Evolutionary conservation across 2,888 invertebrate species (phyloP).

Genomic region (Agrochola litura): DNA sequence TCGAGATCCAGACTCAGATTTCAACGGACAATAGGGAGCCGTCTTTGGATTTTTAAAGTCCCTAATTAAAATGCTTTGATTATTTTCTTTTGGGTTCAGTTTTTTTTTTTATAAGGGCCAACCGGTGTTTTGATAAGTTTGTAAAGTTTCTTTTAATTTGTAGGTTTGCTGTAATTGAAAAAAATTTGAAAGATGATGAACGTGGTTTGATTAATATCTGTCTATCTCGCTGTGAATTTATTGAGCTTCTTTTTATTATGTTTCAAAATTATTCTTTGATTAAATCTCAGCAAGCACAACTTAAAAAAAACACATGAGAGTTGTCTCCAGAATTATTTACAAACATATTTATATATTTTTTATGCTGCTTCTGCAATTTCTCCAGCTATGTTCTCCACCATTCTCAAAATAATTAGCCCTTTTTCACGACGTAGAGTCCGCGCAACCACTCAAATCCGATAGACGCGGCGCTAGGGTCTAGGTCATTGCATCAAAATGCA

Average conservation of each 20-base stretch:
- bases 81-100: slow-evolving; percentile 49
- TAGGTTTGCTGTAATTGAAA: neutral
- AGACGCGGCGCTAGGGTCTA: too few species aligned
- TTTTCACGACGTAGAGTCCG: too few species aligned
- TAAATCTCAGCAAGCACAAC: neutral
- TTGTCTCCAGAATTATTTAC: neutral
- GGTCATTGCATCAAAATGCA: too few species aligned
- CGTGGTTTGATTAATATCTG: slow-evolving; percentile 14
- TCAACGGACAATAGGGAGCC: slow-evolving; percentile 58
- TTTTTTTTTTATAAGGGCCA: slow-evolving; percentile 12
- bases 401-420: neutral
- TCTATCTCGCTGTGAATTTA: neutral
- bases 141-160: slow-evolving; percentile 37
- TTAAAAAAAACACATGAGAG: slow-evolving; percentile 1
- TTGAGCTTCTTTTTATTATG: neutral
- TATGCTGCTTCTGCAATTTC: neutral
- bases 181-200: neutral
- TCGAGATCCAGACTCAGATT: slow-evolving; percentile 66
- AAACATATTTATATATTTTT: neutral
- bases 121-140: slow-evolving; percentile 18
- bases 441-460: too few species aligned
- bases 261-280: neutral
- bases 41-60: slow-evolving; percentile 59
- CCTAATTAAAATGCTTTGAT: slow-evolving; percentile 67
- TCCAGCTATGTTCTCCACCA: neutral